Base-by-base conservation (phyloP, 2,113 vertebrate species). In the Rallus limicola region DNA sequence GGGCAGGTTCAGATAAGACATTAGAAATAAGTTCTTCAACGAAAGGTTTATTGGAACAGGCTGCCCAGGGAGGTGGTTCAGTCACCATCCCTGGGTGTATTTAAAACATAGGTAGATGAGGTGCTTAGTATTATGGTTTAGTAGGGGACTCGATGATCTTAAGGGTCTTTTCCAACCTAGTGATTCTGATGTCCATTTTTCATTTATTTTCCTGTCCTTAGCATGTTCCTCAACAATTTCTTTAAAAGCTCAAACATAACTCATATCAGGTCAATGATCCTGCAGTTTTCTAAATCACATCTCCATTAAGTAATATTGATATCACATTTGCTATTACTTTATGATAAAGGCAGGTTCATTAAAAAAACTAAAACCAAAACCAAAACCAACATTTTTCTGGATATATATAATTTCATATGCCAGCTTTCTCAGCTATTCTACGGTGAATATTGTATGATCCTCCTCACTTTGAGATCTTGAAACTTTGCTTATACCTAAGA, bases 391-490 rank as follows among this genome's bases (percentile, higher is more conserved):
- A 53, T 44, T 9, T 52, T 82, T 70, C 64, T 81, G 10, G 2
- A 24, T 64, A 16, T 79, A 4, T 79, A 4, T 82, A 52, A 79
- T 62, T 75, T 60, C 6, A 31, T 64, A 50, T 33, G 18, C 8
- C 18, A 59, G 1, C 5, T 59, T 63, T 72, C 29, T 25, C 21
- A 65, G 3, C 29, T 74, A 90, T 88, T 13, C 33, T 52, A 10
- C 0, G 0, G 6, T 74, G 19, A 72, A 17, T 46, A 42, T 82
- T 3, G 6, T 17, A 42, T 10, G 3, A 77, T 55, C 1, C 5
- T 11, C 6, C 59, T 64, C n/a, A 44, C 2, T 52, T 16, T 56
- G 21, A 60, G 24, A 48, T 75, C 16, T 58, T 48, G 9, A 79
- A 82, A 38, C 10, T 82, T 56, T 75, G 9, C 0, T 91, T 82